A percentile compares a stretch with the other conserved stretches of the same genome.
phyloP scores from a whole-genome alignment of 2,888 invertebrate species.

The Strigamia transsilvanica region DNA sequence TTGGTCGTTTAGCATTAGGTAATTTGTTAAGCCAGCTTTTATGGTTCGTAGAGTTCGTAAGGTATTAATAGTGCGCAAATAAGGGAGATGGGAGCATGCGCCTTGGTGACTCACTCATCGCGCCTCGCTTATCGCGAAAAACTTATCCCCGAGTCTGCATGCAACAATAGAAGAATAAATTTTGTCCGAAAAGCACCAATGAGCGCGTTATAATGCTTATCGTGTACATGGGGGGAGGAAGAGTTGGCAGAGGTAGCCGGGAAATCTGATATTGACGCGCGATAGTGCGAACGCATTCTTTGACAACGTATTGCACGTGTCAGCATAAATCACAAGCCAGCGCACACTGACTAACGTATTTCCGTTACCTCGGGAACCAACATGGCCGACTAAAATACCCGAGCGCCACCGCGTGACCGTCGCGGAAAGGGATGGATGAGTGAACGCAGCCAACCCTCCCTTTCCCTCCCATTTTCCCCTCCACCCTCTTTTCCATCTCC shows the following conservation, averaged over 20 bases:
- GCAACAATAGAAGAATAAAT: conserved; percentile 51
- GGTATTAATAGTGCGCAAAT: conserved; percentile 15
- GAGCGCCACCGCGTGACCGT: conserved; percentile 57
- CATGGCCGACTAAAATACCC: background rate
- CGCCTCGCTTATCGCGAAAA: background rate
- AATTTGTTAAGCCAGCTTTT: conserved; percentile 25
- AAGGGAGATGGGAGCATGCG: background rate
- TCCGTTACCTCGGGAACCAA: conserved; percentile 46
- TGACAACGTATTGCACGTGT: conserved; percentile 38
- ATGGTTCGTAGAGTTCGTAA: conserved; percentile 5
- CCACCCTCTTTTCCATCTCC: conserved; percentile 52
- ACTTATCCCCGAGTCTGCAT: conserved; percentile 10
- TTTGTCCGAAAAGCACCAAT: conserved; percentile 46
- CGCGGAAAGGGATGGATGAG: conserved; percentile 57
- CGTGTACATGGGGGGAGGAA: conserved; percentile 5
- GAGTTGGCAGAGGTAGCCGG: conserved; percentile 35
- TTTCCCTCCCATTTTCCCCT: conserved; percentile 50
- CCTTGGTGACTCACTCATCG: conserved; percentile 12
- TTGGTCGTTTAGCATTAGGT: background rate
- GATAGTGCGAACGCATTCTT: conserved; percentile 31
- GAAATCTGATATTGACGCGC: conserved; percentile 34
- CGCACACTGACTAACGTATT: conserved; percentile 24
- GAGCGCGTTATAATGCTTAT: conserved; percentile 29
- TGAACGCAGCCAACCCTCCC: background rate
- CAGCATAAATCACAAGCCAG: conserved; percentile 41